A percentile compares a stretch with the other conserved stretches of the same genome.
These are phyloP conservation scores for Zonotrichia leucophrys DNA, from an alignment of 2,113 vertebrate genomes.

Conservation along the genomic window DNA sequence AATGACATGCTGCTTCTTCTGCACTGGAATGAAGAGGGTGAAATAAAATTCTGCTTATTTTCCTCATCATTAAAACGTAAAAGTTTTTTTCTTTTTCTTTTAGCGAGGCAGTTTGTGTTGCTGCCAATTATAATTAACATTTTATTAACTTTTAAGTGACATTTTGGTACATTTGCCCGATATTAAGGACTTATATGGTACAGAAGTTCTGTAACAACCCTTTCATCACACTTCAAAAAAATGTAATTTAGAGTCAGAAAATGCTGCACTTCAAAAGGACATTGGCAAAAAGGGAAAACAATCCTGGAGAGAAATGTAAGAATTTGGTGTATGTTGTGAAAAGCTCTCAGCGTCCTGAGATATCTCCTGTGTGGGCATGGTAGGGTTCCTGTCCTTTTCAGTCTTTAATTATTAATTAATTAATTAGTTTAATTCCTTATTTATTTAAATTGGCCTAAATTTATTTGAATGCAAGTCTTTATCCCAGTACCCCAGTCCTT, in stretches of 20 bases:
- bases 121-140: background rate
- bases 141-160: background rate
- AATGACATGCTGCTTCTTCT: background rate
- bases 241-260: background rate
- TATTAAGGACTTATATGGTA: background rate
- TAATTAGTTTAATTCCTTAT: no score
- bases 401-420: background rate
- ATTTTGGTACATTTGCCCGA: background rate
- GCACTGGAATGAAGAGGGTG: background rate
- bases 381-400: background rate
- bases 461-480: background rate
- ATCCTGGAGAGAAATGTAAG: background rate
- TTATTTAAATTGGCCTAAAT: no score
- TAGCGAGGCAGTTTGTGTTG: background rate
- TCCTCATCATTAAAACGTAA: background rate
- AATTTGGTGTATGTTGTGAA: background rate
- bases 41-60: background rate
- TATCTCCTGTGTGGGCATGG: background rate
- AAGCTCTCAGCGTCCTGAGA: background rate
- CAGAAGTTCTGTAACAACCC: background rate
- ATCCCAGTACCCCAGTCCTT: background rate
- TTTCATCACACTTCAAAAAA: background rate
- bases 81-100: background rate
- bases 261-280: background rate
- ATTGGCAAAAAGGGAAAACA: background rate